These are phyloP conservation scores for Ectemnius continuus DNA, from an alignment of 2,888 invertebrate species.

Conservation along the genomic window DNA sequence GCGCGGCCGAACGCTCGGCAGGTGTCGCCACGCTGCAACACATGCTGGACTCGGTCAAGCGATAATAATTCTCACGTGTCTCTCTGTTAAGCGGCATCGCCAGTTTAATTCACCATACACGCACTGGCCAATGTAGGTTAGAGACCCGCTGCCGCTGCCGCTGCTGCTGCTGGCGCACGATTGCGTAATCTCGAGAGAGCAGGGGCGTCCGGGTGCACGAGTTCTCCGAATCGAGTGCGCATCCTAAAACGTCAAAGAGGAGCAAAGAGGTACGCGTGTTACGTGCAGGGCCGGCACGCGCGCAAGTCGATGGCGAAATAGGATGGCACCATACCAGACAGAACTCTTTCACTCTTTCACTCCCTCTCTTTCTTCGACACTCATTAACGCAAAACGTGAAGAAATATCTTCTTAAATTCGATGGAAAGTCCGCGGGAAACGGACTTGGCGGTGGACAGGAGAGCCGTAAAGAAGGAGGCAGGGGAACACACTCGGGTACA, in stretches of 20 bases:
- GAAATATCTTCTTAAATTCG: neutral
- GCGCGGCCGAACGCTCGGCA: slow-evolving; percentile 58
- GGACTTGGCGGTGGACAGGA: neutral
- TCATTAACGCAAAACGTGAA: neutral
- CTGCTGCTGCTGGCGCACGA: slow-evolving; percentile 54
- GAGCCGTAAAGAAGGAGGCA: slow-evolving; percentile 49
- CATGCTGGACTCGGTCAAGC: slow-evolving; percentile 57
- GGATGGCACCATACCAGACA: no score
- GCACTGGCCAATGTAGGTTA: slow-evolving; percentile 53
- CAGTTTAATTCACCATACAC: slow-evolving; percentile 45
- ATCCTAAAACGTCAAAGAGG: slow-evolving; percentile 33
- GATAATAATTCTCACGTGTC: slow-evolving; percentile 65
- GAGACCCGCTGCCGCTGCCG: slow-evolving; percentile 59
- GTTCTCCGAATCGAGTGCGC: slow-evolving; percentile 17
- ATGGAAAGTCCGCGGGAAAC: no score
- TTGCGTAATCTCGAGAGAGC: slow-evolving; percentile 50
- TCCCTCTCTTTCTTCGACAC: no score
- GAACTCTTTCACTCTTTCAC: no score
- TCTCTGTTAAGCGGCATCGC: slow-evolving; percentile 56
- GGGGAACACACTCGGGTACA: slow-evolving; percentile 66
- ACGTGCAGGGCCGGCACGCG: no score
- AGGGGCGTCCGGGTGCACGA: slow-evolving; percentile 8
- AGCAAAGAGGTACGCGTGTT: no score
- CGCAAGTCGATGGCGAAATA: neutral
- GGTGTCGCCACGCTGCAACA: slow-evolving; percentile 72